These are phyloP conservation scores for Serranus cabrilla DNA, from an alignment of 2,797 vertebrate genomes.

Conservation along the genomic window DNA sequence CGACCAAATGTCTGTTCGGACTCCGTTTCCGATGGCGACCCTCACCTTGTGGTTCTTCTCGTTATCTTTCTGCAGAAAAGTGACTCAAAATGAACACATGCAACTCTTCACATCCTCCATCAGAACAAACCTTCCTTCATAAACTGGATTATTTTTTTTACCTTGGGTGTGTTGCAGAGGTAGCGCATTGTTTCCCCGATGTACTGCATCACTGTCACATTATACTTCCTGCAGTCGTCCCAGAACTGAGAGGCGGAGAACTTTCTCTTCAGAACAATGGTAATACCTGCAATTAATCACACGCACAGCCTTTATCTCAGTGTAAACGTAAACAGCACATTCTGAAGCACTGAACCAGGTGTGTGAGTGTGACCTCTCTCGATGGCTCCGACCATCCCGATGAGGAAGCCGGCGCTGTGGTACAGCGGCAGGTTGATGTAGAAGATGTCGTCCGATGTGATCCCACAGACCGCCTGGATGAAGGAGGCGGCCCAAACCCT, in stretches of 20 bases:
- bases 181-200: constrained; percentile 94
- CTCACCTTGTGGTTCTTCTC: constrained; percentile 90
- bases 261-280: constrained; percentile 87
- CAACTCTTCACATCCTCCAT: neutral
- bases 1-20: constrained; percentile 89
- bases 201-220: constrained; percentile 93
- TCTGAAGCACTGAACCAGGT: neutral
- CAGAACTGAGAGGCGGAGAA: constrained; percentile 97
- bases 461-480: constrained; percentile 65
- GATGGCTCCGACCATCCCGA: constrained; percentile 88
- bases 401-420: constrained; percentile 91
- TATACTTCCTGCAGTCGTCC: constrained; percentile 93
- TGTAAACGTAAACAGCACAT: too few species aligned
- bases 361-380: constrained; percentile 74
- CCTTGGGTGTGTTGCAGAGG: constrained; percentile 89
- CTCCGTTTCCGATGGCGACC: constrained; percentile 91
- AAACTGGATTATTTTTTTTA: constrained; percentile 55
- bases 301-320: neutral
- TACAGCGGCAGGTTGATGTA: constrained; percentile 92
- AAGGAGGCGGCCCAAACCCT: constrained; percentile 83
- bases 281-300: constrained; percentile 51
- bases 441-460: constrained; percentile 86
- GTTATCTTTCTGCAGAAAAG: constrained; percentile 83
- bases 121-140: neutral
- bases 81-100: neutral